Percentiles rank a stretch among this genome's conserved stretches.
phyloP scores from a whole-genome alignment of 2,113 vertebrate genomes.

The Alligator sinensis region DNA sequence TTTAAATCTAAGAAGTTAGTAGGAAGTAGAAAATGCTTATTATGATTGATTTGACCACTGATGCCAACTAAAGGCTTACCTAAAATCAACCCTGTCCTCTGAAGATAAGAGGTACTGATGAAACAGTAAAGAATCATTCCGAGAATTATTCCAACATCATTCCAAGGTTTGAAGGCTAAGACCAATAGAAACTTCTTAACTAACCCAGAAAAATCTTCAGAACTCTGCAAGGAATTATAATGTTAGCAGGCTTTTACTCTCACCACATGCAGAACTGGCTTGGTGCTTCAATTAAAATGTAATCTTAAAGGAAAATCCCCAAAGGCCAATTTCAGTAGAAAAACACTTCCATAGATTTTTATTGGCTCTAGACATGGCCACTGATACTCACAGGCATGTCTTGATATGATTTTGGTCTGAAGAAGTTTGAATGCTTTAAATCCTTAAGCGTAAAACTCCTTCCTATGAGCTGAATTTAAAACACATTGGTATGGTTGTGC shows the following conservation, averaged over 20 bases:
- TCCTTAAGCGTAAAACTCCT: constrained; percentile 57
- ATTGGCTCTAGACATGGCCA: constrained; percentile 64
- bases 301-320: constrained; percentile 76
- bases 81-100: not conserved
- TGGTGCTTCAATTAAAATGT: constrained; percentile 75
- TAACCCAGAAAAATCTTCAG: constrained; percentile 38
- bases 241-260: constrained; percentile 36
- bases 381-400: constrained; percentile 32
- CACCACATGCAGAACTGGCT: constrained; percentile 54
- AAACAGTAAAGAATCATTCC: constrained; percentile 62
- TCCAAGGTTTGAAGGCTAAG: constrained; percentile 40
- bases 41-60: constrained; percentile 7
- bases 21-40: constrained; percentile 40
- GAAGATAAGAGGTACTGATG: constrained; percentile 60
- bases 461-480: constrained; percentile 67
- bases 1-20: constrained; percentile 25
- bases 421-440: constrained; percentile 58
- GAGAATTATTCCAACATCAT: constrained; percentile 22
- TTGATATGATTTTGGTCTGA: constrained; percentile 69
- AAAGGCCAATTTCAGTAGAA: constrained; percentile 70
- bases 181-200: constrained; percentile 46
- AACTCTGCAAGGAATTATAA: constrained; percentile 35
- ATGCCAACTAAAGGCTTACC: not conserved
- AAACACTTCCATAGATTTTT: constrained; percentile 71
- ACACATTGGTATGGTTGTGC: constrained; percentile 44